Evolutionary conservation across 2,113 vertebrate genomes (phyloP).

Genomic region (Corapipo altera): DNA sequence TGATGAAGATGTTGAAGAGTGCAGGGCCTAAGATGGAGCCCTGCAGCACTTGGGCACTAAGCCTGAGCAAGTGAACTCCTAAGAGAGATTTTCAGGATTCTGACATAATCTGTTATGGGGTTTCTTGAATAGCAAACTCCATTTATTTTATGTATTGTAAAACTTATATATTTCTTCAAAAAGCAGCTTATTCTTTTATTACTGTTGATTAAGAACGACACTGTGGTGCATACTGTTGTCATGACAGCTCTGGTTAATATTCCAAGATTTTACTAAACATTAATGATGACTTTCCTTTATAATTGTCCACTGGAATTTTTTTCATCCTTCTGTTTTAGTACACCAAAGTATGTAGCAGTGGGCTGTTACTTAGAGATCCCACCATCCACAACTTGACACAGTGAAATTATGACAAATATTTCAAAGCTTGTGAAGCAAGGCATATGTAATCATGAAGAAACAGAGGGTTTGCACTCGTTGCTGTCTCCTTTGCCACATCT

Average conservation of each 20-base stretch:
- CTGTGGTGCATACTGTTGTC: background rate
- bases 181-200: background rate
- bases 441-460: background rate
- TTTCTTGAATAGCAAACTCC: background rate
- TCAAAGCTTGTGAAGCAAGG: background rate
- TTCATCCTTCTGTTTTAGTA: background rate
- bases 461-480: background rate
- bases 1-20: background rate
- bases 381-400: background rate
- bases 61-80: background rate
- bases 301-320: background rate
- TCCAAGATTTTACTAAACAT: slow-evolving; percentile 4
- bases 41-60: background rate
- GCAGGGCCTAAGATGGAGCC: background rate
- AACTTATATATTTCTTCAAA: background rate
- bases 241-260: slow-evolving; percentile 25
- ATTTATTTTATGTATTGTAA: background rate
- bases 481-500: background rate
- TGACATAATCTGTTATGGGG: background rate
- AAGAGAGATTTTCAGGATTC: background rate
- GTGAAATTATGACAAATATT: slow-evolving; percentile 9
- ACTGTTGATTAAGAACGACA: background rate
- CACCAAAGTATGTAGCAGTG: background rate
- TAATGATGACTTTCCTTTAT: background rate
- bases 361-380: background rate